phyloP scores from a whole-genome alignment of 2,113 vertebrate species.

The Gymnarchus niloticus region DNA sequence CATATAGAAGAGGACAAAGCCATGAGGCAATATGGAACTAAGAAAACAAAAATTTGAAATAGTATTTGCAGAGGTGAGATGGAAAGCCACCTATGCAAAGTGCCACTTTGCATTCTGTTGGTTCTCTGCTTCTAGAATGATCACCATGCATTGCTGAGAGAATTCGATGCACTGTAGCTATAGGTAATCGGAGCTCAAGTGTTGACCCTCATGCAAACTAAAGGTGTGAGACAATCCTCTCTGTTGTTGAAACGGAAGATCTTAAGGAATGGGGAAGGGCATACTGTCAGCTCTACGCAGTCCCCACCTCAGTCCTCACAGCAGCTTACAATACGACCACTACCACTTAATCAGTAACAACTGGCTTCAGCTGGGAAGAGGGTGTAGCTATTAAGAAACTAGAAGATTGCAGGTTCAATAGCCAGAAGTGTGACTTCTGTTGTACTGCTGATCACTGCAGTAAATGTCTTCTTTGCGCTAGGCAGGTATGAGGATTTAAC shows the following conservation, averaged over 20 bases:
- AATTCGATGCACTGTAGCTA: not conserved
- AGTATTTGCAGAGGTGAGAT: not conserved
- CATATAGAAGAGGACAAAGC: not conserved
- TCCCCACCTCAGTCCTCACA: not conserved
- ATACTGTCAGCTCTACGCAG: not conserved
- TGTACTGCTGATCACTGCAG: not conserved
- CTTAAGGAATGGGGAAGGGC: not conserved
- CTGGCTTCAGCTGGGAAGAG: not conserved
- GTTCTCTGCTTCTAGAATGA: not conserved
- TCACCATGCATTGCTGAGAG: not conserved
- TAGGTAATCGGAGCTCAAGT: not conserved
- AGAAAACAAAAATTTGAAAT: not conserved
- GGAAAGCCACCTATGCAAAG: not conserved
- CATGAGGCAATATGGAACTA: not conserved
- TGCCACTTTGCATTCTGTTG: not conserved
- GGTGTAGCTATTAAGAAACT: not conserved
- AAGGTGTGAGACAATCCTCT: not conserved
- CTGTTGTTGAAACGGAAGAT: not conserved
- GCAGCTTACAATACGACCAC: not conserved
- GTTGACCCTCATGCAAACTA: not conserved
- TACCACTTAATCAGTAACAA: not conserved
- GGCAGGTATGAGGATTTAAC: no score
- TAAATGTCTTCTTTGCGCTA: no score
- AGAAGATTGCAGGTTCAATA: not conserved
- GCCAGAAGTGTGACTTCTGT: not conserved